These are phyloP conservation scores for Macrostomum cliftonense DNA, from an alignment of 2,888 invertebrate genomes.

Conservation along the genomic window DNA sequence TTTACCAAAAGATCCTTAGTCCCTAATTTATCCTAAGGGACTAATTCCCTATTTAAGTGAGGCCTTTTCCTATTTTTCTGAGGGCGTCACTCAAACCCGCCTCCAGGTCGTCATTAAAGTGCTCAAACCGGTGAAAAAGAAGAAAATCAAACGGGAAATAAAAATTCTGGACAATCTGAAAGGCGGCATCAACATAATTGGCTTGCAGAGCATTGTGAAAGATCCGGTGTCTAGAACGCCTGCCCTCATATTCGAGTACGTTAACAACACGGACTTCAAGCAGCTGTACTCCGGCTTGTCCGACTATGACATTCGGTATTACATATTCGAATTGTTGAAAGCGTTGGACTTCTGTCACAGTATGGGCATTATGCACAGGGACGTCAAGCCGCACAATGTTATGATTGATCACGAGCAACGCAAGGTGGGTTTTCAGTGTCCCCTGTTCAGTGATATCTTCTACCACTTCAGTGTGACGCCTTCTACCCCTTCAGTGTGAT, in stretches of 20 bases:
- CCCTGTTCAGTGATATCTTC: too few relatives aligned
- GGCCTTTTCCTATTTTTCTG: too few relatives aligned
- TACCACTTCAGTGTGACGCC: too few relatives aligned
- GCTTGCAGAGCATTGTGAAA: conserved; percentile 91
- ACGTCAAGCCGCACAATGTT: conserved; percentile 98
- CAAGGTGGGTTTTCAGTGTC: neutral
- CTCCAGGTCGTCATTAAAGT: neutral
- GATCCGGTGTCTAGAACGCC: conserved; percentile 71
- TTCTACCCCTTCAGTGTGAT: too few relatives aligned
- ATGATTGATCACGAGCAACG: conserved; percentile 59
- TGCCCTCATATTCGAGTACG: conserved; percentile 96
- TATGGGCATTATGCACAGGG: conserved; percentile 99
- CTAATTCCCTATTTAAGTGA: too few relatives aligned
- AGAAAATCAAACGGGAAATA: conserved; percentile 99
- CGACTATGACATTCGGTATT: conserved; percentile 97
- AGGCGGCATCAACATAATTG: conserved; percentile 96
- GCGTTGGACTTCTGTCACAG: conserved; percentile 97
- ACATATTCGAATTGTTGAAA: conserved; percentile 90
- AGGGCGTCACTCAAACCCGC: too few relatives aligned
- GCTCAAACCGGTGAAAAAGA: conserved; percentile 91
- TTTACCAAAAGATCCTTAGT: too few relatives aligned
- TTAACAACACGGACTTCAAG: conserved; percentile 98
- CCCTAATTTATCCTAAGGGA: too few relatives aligned
- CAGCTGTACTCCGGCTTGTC: conserved; percentile 62
- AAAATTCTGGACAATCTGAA: conserved; percentile 97